Evolutionary conservation across 1,140 invertebrate genomes (phyloP).

Genomic region (Drosophila nigrodunni): DNA sequence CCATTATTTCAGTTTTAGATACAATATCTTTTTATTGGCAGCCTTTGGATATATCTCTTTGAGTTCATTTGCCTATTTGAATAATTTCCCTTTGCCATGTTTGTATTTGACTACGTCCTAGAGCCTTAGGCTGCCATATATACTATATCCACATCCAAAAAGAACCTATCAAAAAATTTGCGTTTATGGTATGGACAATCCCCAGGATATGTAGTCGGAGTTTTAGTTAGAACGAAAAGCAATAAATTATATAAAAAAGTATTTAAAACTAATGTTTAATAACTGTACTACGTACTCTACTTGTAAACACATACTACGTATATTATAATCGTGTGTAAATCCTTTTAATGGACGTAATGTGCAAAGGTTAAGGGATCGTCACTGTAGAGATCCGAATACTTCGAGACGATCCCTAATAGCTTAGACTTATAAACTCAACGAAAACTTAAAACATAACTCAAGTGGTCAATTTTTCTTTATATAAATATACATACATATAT

Average conservation of each 20-base stretch:
- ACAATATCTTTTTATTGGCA: slow-evolving; percentile 16
- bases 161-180: slow-evolving; percentile 74
- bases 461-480: slow-evolving; percentile 60
- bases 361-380: slow-evolving; percentile 56
- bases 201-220: slow-evolving; percentile 60
- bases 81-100: background rate
- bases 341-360: slow-evolving; percentile 56
- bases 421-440: slow-evolving; percentile 43
- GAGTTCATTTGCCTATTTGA: background rate
- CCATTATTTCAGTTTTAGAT: slow-evolving; percentile 14
- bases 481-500: slow-evolving; percentile 14
- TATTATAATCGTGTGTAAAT: slow-evolving; percentile 40
- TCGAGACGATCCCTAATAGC: slow-evolving; percentile 47
- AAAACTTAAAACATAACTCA: slow-evolving; percentile 52
- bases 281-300: slow-evolving; percentile 44
- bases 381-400: background rate
- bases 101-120: slow-evolving; percentile 7
- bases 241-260: slow-evolving; percentile 42
- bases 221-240: slow-evolving; percentile 53
- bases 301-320: slow-evolving; percentile 11
- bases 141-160: slow-evolving; percentile 35
- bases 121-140: slow-evolving; percentile 16
- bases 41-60: background rate
- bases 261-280: slow-evolving; percentile 20
- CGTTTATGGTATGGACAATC: slow-evolving; percentile 84